Conservation (phyloP, 2,888 invertebrate genomes). For the Hanleya hanleyi region DNA sequence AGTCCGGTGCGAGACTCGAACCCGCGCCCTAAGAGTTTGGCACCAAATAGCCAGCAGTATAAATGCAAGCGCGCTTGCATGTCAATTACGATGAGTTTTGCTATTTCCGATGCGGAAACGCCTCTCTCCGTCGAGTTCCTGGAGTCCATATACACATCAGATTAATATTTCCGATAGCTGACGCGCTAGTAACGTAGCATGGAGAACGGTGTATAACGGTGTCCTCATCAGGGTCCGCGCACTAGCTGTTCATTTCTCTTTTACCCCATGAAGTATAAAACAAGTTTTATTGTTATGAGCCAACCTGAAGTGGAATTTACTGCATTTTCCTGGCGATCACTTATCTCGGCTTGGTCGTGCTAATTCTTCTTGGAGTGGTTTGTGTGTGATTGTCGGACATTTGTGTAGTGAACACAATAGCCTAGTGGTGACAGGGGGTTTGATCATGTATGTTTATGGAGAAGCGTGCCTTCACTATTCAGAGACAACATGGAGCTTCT, state of each 20-base stretch:
- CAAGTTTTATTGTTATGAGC: neutral
- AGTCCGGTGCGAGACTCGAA: no score
- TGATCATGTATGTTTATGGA: neutral
- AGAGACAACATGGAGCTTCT: neutral
- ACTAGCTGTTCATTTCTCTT: neutral
- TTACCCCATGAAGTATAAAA: neutral
- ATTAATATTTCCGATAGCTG: neutral
- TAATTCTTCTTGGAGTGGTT: neutral
- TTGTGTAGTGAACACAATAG: neutral
- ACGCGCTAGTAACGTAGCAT: no score
- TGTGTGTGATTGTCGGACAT: neutral
- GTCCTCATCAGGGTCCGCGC: no score
- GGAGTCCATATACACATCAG: neutral
- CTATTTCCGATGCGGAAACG: no score
- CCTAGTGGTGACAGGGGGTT: neutral
- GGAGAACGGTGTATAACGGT: no score
- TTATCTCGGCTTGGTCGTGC: neutral
- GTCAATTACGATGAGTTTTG: no score
- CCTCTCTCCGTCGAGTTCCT: neutral
- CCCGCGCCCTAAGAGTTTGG: no score
- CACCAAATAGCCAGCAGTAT: no score
- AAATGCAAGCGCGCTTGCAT: no score
- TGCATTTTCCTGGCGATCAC: neutral
- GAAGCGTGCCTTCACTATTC: neutral
- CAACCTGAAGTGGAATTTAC: neutral